phyloP scores from a whole-genome alignment of 2,888 invertebrate genomes.

The Drosophila eohydei region DNA sequence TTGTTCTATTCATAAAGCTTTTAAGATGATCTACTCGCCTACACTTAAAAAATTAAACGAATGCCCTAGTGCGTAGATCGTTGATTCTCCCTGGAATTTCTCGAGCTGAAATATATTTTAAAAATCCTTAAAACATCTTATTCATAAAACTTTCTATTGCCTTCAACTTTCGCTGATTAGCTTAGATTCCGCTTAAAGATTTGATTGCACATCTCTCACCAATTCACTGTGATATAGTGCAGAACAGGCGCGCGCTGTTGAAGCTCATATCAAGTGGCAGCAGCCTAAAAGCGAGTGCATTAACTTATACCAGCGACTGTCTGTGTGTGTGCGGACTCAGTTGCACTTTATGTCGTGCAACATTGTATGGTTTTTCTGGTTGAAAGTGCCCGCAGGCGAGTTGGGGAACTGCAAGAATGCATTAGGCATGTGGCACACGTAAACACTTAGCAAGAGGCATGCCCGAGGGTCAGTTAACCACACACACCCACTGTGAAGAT shows the following conservation, averaged over 20 bases:
- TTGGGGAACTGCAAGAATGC: conserved; percentile 30
- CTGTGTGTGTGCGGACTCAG: conserved; percentile 4
- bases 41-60: no score
- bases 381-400: conserved; percentile 29
- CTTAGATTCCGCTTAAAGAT: background rate
- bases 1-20: no score
- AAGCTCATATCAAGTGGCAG: conserved; percentile 17
- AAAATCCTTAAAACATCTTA: no score
- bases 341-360: conserved; percentile 38
- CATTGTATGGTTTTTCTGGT: conserved; percentile 37
- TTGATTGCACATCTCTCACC: background rate
- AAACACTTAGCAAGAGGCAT: conserved; percentile 69
- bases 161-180: background rate
- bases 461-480: conserved; percentile 29
- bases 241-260: background rate
- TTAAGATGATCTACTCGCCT: no score
- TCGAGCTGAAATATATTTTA: no score
- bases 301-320: conserved; percentile 17
- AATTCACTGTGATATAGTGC: background rate
- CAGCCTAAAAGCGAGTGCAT: conserved; percentile 28
- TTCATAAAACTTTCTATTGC: background rate
- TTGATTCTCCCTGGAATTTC: no score
- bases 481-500: conserved; percentile 2
- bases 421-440: conserved; percentile 73
- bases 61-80: no score